Evolutionary conservation across 2,797 vertebrate species (phyloP).

Genomic region (Sebastolobus alascanus): DNA sequence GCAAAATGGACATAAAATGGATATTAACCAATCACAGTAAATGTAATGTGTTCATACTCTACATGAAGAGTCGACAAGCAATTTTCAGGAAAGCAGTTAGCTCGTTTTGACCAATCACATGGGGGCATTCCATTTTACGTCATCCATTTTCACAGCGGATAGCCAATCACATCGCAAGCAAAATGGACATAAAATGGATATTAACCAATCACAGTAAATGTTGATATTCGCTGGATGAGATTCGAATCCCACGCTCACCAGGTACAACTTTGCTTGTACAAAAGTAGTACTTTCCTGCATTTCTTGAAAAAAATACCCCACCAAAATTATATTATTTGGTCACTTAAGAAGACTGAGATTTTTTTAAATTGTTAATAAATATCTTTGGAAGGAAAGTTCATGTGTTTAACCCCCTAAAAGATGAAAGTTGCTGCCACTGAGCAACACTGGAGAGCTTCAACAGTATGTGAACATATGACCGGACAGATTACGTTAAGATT

Average conservation of each 20-base stretch:
- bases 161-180: not conserved
- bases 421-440: not conserved
- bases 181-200: not conserved
- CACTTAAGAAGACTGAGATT: not conserved
- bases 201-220: not conserved
- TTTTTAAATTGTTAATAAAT: not conserved
- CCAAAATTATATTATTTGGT: no score
- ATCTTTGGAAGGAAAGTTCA: not conserved
- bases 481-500: not conserved
- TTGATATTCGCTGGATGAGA: accelerated
- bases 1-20: not conserved
- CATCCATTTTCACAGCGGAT: not conserved
- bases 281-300: no score
- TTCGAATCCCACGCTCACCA: not conserved
- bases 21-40: not conserved
- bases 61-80: not conserved
- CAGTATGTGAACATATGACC: not conserved
- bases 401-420: not conserved
- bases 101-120: not conserved
- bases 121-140: not conserved
- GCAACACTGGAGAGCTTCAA: not conserved
- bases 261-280: not conserved
- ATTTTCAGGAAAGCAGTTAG: not conserved
- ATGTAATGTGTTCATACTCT: not conserved
- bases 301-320: no score